A percentile compares a stretch with the other conserved stretches of the same genome.
phyloP scores from a whole-genome alignment of 53 echinoderm and acorn worm species.

The Hippasteria phrygiana region DNA sequence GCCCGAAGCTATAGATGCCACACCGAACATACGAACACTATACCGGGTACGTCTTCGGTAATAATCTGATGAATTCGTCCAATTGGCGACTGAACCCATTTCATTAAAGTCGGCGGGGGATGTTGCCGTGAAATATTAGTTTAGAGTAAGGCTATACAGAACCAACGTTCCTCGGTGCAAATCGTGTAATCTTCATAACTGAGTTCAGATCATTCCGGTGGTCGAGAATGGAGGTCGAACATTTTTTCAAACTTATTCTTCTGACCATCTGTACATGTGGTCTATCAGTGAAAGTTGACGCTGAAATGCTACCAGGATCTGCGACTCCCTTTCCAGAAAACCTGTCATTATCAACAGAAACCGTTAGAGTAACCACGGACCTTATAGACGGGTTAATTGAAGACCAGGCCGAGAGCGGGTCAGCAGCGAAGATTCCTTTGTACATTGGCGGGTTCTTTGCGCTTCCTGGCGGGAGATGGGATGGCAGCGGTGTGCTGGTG shows the following conservation, averaged over 20 bases:
- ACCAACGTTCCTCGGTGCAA: neutral
- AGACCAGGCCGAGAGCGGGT: neutral
- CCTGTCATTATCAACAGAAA: neutral
- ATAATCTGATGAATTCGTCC: neutral
- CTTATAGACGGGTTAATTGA: no score
- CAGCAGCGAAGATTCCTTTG: constrained; percentile 23
- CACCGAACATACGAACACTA: no score
- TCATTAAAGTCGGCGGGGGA: neutral
- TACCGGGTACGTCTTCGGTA: no score
- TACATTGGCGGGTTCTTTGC: constrained; percentile 57
- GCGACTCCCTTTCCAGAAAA: neutral
- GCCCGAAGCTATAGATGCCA: no score
- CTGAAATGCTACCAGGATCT: neutral
- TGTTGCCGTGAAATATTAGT: neutral
- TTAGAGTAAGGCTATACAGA: neutral
- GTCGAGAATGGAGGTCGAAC: neutral
- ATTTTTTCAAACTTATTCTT: neutral
- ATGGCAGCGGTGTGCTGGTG: constrained; percentile 26
- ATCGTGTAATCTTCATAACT: neutral
- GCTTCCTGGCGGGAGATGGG: constrained; percentile 48
- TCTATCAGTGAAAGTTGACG: neutral
- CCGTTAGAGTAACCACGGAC: neutral
- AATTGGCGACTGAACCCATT: neutral
- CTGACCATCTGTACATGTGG: neutral
- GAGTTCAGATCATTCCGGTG: neutral